Evolutionary conservation across 2,888 invertebrate species (phyloP).

Genomic region (Drosophila fungiperda): DNA sequence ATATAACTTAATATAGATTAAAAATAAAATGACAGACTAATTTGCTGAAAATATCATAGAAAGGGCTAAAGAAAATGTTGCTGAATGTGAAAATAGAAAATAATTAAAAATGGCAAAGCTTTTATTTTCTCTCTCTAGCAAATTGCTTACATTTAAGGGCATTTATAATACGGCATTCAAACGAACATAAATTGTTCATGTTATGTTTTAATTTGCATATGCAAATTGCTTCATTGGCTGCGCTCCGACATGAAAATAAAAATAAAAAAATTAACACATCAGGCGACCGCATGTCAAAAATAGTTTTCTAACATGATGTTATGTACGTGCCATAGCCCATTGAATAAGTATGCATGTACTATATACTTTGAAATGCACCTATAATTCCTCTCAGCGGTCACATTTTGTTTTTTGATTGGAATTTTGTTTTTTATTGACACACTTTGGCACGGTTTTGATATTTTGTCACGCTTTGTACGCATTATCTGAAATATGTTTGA

Average conservation of each 20-base stretch:
- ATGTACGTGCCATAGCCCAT: constrained; percentile 6
- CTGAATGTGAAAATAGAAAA: neutral
- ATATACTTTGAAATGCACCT: neutral
- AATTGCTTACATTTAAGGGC: constrained; percentile 5
- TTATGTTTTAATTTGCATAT: constrained; percentile 40
- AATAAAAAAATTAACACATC: constrained; percentile 25
- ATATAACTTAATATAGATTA: neutral
- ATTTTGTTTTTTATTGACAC: constrained; percentile 46
- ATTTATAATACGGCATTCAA: constrained; percentile 6
- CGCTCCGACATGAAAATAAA: constrained; percentile 27
- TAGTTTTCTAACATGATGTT: constrained; percentile 47
- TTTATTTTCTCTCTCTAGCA: neutral
- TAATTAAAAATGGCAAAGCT: neutral
- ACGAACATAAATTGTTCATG: constrained; percentile 5
- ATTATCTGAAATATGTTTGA: constrained; percentile 5
- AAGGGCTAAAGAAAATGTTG: neutral
- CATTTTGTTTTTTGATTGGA: constrained; percentile 8
- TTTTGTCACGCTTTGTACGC: constrained; percentile 45
- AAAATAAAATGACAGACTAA: neutral
- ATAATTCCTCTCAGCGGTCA: constrained; percentile 33
- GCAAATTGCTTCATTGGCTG: constrained; percentile 43
- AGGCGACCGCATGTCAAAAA: constrained; percentile 64
- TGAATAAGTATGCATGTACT: constrained; percentile 8
- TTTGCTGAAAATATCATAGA: neutral
- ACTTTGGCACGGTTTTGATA: constrained; percentile 26